Base-by-base conservation (phyloP, 1,140 invertebrate genomes). In the Scaptomyza pallida region DNA sequence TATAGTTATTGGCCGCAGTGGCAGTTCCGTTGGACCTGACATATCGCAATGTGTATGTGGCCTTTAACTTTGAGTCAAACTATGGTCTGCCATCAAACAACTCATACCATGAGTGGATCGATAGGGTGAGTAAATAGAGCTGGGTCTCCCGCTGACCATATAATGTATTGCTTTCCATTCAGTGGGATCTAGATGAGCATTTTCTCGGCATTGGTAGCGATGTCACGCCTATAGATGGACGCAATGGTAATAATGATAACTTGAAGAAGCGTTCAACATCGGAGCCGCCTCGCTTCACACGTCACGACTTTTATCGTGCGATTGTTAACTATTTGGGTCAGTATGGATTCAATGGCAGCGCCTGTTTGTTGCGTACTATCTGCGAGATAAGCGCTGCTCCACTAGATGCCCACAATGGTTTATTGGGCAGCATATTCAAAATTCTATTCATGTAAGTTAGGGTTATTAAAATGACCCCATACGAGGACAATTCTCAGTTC, bases 51-150 rank as follows among this genome's bases (percentile, higher is more conserved):
- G 93, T 95, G 6, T 95, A 95, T 63, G 91, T 95, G 40, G 95
- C 95, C 0, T 95, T 95, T 72, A 95, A 96, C 83, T 95, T 96
- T 82, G 95, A 96, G 82, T 94, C 94, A 0, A 95, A 94, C 88
- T 96, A 96, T 91, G 89, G 78, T 35, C 83, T 95, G 8, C 90
- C 90, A 0, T 70, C 81, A 5, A 88, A 90, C 47, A 74, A 86
- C 12, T 79, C 85, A 0, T 81, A 82, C 15, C 73, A 89, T 37
- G 67, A 89, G 21, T 91, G 75, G 75, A 72, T 91, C 10, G 83
- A 90, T 62, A 64, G 83, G 61, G 89, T 91, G 44, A 89, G 75
- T 26, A 19, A 30, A 21, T 8, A 2, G 12, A 8, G 1, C 5
- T 40, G 41, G 23, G 23, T 15, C 9, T 41, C 17, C 16, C 56